Conservation (phyloP, 2,888 invertebrate species). For the Cryptocephalus primarius region DNA sequence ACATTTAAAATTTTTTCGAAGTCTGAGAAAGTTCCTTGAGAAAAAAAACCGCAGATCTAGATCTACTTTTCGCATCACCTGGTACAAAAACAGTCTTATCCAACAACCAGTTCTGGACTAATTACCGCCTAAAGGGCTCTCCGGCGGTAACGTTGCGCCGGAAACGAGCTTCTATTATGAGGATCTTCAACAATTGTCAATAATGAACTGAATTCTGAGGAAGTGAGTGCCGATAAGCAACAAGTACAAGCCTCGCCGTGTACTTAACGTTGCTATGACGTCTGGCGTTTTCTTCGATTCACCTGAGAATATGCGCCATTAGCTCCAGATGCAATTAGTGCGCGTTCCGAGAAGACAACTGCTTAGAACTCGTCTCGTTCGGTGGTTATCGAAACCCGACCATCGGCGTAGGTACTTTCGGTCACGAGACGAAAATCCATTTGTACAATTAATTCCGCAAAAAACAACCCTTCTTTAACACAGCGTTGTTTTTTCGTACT, state of each 20-base stretch:
- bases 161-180: conserved; percentile 12
- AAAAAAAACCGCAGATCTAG: no score
- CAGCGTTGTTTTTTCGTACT: no score
- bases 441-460: no score
- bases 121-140: conserved; percentile 17
- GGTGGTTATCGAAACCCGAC: not conserved
- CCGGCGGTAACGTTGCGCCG: conserved; percentile 15
- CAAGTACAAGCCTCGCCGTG: conserved; percentile 11
- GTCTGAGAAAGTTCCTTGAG: no score
- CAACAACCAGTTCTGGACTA: conserved; percentile 5
- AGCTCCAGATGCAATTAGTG: conserved; percentile 1
- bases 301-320: conserved; percentile 4
- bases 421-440: no score
- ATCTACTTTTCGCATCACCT: no score
- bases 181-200: conserved; percentile 13
- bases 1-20: no score
- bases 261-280: conserved; percentile 5
- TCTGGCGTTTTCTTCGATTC: conserved; percentile 4
- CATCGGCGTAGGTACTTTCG: no score
- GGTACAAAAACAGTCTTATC: no score
- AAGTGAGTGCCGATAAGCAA: conserved; percentile 6
- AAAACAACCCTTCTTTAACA: no score
- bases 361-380: conserved; percentile 1
- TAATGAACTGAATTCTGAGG: conserved; percentile 8
- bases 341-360: not conserved